phyloP scores from a whole-genome alignment of 2,888 invertebrate genomes.

The Sphaerophoria taeniata region DNA sequence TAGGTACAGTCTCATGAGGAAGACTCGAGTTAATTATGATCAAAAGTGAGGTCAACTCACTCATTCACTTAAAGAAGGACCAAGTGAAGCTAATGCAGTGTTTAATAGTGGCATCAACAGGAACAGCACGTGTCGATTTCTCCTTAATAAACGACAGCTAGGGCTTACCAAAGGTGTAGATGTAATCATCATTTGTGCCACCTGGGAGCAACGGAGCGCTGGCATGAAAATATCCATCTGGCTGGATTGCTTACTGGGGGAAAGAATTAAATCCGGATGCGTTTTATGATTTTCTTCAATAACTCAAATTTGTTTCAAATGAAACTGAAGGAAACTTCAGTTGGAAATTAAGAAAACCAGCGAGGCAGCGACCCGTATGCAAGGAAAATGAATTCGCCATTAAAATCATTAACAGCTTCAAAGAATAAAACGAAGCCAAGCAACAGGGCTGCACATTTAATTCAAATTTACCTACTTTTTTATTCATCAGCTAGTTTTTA shows the following conservation, averaged over 20 bases:
- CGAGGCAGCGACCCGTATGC: constrained; percentile 8
- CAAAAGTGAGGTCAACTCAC: constrained; percentile 18
- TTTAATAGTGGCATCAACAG: neutral
- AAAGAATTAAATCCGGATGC: neutral
- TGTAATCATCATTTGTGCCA: neutral
- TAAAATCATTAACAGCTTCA: constrained; percentile 19
- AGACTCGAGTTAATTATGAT: constrained; percentile 33
- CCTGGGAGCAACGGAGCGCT: neutral
- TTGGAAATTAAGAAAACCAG: neutral
- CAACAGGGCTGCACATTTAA: neutral
- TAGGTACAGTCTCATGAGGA: constrained; percentile 49
- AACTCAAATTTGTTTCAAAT: neutral
- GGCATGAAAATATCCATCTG: constrained; percentile 6
- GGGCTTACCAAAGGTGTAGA: too few species aligned
- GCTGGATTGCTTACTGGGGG: neutral
- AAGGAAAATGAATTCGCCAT: constrained; percentile 16
- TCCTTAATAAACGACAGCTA: too few species aligned
- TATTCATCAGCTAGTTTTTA: constrained; percentile 5
- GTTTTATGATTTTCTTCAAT: constrained; percentile 22
- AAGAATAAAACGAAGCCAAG: neutral
- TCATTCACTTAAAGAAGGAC: constrained; percentile 1
- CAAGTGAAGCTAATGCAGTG: neutral
- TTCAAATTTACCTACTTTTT: constrained; percentile 3
- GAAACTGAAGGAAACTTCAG: too few species aligned
- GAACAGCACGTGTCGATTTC: constrained; percentile 1